Evolutionary conservation across 2,888 invertebrate species (phyloP).

Genomic region (Petrolisthes cinctipes): DNA sequence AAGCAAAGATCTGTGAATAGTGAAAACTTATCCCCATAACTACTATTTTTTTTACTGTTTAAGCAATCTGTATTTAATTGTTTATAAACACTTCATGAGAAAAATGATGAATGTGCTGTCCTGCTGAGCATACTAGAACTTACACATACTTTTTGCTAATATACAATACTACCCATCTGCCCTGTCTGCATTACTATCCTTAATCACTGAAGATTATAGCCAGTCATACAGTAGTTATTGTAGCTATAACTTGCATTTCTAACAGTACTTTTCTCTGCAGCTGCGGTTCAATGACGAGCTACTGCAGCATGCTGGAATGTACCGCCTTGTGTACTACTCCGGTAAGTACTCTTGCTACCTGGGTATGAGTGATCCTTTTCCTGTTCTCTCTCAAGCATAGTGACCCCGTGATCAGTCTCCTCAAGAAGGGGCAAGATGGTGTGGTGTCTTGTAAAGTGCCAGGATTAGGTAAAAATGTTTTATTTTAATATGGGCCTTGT

Average conservation of each 20-base stretch:
- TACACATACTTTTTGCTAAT: too few species aligned
- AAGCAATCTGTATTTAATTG: too few species aligned
- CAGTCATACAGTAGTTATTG: background rate
- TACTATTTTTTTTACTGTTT: too few species aligned
- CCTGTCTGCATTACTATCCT: background rate
- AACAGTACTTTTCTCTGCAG: constrained; percentile 28
- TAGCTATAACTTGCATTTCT: background rate
- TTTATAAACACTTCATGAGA: too few species aligned
- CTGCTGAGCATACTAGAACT: background rate
- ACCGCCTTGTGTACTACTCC: constrained; percentile 60
- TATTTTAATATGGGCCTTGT: background rate
- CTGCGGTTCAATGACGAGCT: constrained; percentile 62
- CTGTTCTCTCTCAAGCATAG: constrained; percentile 39
- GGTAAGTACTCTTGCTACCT: constrained; percentile 61
- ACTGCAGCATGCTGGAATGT: constrained; percentile 60
- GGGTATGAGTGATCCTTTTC: constrained; percentile 64
- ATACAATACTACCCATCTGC: background rate
- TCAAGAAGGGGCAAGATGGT: background rate
- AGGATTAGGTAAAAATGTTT: background rate
- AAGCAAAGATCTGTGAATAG: too few species aligned
- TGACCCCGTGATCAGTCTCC: background rate
- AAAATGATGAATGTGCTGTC: too few species aligned
- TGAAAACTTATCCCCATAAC: too few species aligned
- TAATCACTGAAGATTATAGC: background rate
- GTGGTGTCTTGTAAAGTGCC: background rate